Percentiles rank a stretch among this genome's conserved stretches.
These are phyloP conservation scores for Aphelinus atriplicis DNA, from an alignment of 1,140 invertebrate species.

Conservation along the genomic window DNA sequence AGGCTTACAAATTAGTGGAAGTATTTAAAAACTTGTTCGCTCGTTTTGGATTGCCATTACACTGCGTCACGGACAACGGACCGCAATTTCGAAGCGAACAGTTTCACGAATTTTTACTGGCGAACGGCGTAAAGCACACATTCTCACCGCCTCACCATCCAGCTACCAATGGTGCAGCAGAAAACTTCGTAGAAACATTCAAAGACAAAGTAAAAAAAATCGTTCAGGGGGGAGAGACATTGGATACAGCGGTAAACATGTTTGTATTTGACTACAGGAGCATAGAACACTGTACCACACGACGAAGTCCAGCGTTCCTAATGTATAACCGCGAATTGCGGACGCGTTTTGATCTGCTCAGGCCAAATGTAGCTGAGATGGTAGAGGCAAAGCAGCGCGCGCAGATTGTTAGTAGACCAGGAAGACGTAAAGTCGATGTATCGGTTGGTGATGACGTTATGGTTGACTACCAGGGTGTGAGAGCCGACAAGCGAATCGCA, in stretches of 20 bases:
- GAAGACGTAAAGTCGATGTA: neutral
- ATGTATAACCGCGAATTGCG: constrained; percentile 31
- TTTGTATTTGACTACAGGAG: constrained; percentile 36
- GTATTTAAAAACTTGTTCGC: constrained; percentile 31
- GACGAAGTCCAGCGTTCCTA: constrained; percentile 22
- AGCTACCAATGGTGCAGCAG: constrained; percentile 54
- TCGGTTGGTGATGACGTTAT: neutral
- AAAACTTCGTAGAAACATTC: constrained; percentile 50
- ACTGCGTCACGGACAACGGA: constrained; percentile 45
- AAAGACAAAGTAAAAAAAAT: constrained; percentile 44
- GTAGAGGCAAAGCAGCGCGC: constrained; percentile 49
- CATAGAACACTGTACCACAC: constrained; percentile 32
- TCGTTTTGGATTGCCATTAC: constrained; percentile 41
- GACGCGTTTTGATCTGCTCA: constrained; percentile 40
- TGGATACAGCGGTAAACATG: constrained; percentile 30
- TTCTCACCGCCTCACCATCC: constrained; percentile 53
- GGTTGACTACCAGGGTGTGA: neutral
- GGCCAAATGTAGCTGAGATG: constrained; percentile 48
- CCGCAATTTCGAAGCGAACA: constrained; percentile 44
- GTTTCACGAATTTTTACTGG: constrained; percentile 45
- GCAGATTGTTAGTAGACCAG: neutral
- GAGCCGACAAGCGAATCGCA: constrained; percentile 36
- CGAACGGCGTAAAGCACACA: constrained; percentile 50
- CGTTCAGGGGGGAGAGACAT: constrained; percentile 24
- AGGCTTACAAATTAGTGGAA: constrained; percentile 36